Conservation (phyloP, 2,888 invertebrate genomes). For the Lepidochitona cinerea region DNA sequence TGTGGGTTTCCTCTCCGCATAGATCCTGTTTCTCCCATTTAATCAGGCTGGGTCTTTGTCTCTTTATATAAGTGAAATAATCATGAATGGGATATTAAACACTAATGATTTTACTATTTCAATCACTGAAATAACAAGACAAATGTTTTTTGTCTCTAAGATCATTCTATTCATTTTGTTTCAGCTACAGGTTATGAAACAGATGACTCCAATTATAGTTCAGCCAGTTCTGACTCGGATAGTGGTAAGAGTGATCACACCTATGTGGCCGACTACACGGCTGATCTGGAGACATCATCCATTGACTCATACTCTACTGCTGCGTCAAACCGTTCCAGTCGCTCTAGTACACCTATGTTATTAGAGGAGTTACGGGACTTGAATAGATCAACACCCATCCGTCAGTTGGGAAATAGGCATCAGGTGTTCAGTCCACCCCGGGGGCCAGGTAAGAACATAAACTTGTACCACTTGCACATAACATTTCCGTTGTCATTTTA, state of each 20-base stretch:
- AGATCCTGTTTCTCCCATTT: neutral
- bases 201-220: neutral
- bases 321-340: neutral
- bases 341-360: slow-evolving; percentile 8
- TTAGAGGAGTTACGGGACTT: slow-evolving; percentile 33
- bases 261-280: neutral
- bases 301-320: neutral
- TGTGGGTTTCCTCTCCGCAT: neutral
- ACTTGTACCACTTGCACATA: too few relatives aligned
- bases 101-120: too few relatives aligned
- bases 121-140: too few relatives aligned
- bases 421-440: neutral
- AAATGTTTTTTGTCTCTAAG: too few relatives aligned
- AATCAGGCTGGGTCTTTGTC: neutral
- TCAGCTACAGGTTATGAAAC: slow-evolving; percentile 22
- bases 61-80: too few relatives aligned
- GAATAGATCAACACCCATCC: slow-evolving; percentile 30
- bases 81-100: too few relatives aligned
- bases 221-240: neutral
- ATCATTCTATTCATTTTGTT: too few relatives aligned
- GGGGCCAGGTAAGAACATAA: neutral
- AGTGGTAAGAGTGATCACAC: neutral
- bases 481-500: too few relatives aligned
- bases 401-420: slow-evolving; percentile 13
- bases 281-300: neutral